These are phyloP conservation scores for Aporrectodea caliginosa DNA, from an alignment of 1,140 invertebrate genomes.

Conservation along the genomic window DNA sequence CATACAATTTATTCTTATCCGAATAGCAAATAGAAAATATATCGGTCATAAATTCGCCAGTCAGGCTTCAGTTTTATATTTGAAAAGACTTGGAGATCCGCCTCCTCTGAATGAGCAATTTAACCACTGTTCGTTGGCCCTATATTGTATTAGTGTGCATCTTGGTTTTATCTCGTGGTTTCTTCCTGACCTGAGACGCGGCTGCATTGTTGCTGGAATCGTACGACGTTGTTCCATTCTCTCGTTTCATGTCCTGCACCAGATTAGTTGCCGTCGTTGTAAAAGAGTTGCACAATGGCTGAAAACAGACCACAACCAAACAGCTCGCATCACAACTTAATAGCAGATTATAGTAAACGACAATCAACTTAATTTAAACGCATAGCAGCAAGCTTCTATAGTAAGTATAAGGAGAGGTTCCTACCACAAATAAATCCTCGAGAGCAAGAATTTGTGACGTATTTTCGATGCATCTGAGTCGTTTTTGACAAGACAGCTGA, in stretches of 20 bases:
- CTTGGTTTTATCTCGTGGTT: too few species aligned
- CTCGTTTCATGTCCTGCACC: not conserved
- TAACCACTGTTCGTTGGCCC: too few species aligned
- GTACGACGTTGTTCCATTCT: not conserved
- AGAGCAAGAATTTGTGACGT: not conserved
- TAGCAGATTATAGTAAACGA: not conserved
- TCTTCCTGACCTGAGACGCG: not conserved
- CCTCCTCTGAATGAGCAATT: too few species aligned
- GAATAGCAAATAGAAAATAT: not conserved
- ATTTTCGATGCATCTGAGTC: not conserved
- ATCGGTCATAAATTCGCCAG: not conserved
- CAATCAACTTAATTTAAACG: not conserved
- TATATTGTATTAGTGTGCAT: too few species aligned
- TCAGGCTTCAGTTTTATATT: not conserved
- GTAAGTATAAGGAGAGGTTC: not conserved
- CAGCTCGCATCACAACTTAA: not conserved
- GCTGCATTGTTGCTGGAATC: not conserved
- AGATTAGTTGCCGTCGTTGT: not conserved
- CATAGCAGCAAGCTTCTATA: not conserved
- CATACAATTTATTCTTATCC: too few species aligned
- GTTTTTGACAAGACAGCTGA: not conserved
- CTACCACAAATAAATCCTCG: not conserved
- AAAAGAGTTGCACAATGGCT: not conserved
- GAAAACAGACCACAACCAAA: not conserved
- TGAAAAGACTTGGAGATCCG: not conserved